phyloP scores from a whole-genome alignment of 2,113 vertebrate genomes.

The Colaptes auratus region DNA sequence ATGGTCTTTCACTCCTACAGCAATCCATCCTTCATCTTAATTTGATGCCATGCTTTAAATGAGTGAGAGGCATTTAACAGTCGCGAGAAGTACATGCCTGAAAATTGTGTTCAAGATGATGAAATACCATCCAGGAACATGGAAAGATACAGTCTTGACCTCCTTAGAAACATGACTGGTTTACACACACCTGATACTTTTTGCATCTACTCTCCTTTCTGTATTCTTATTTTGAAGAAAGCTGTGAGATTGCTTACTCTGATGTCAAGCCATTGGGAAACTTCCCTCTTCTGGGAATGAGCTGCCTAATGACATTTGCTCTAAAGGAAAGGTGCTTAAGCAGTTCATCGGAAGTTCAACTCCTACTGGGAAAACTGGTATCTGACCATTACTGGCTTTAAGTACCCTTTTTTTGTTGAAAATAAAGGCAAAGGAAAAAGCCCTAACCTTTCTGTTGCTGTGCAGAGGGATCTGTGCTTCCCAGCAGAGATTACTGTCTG shows the following conservation, averaged over 20 bases:
- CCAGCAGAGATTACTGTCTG: background rate
- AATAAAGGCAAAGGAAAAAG: background rate
- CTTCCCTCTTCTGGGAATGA: background rate
- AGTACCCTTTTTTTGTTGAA: background rate
- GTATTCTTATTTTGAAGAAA: background rate
- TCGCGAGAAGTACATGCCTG: background rate
- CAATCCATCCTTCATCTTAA: background rate
- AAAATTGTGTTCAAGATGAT: background rate
- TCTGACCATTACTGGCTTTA: background rate
- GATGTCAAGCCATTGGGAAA: background rate
- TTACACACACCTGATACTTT: background rate
- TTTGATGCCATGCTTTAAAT: background rate
- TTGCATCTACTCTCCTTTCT: background rate
- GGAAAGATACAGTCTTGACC: background rate
- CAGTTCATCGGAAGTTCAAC: background rate
- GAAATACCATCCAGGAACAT: background rate
- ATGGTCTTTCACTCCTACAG: background rate
- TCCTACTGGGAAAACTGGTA: background rate
- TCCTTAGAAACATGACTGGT: background rate
- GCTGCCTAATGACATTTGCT: background rate
- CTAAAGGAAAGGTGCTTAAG: background rate
- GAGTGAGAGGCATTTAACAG: background rate
- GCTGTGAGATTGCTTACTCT: background rate
- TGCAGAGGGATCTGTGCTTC: background rate
- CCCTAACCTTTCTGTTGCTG: background rate